A percentile compares a stretch with the other conserved stretches of the same genome.
These are phyloP conservation scores for Tautogolabrus adspersus DNA, from an alignment of 2,113 vertebrate genomes.

Conservation along the genomic window DNA sequence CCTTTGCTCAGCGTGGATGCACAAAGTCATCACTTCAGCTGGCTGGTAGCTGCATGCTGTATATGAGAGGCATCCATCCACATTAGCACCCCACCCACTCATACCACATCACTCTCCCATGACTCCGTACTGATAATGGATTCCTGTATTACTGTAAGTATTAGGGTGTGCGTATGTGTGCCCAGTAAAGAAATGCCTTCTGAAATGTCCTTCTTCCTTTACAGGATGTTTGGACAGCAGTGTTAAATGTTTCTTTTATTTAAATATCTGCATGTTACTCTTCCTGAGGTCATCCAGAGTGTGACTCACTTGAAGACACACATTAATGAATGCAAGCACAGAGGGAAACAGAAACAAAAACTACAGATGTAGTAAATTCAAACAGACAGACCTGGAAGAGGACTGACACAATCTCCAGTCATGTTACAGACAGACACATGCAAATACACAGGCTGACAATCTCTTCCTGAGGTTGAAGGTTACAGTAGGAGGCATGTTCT, in stretches of 20 bases:
- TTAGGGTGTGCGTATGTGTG: conserved; percentile 19
- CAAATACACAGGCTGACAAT: conserved; percentile 35
- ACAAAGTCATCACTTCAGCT: conserved; percentile 70
- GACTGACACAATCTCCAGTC: conserved; percentile 12
- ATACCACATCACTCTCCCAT: conserved; percentile 61
- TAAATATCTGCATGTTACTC: conserved; percentile 25
- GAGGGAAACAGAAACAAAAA: conserved; percentile 7
- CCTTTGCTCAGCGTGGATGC: conserved; percentile 59
- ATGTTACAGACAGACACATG: conserved; percentile 1
- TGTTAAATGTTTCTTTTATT: conserved; percentile 29
- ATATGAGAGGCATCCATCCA: conserved; percentile 76
- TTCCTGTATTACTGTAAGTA: conserved; percentile 67
- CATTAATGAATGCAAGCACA: background rate
- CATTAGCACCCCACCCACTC: conserved; percentile 67
- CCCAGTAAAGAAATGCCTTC: background rate
- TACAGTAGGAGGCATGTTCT: conserved; percentile 28
- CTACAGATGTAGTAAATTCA: background rate
- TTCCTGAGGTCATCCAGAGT: conserved; percentile 15
- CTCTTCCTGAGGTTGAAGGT: conserved; percentile 24
- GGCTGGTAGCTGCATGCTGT: conserved; percentile 54
- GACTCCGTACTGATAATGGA: conserved; percentile 60
- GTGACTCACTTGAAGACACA: conserved; percentile 12
- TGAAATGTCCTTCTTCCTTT: conserved; percentile 12
- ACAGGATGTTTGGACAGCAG: conserved; percentile 13
- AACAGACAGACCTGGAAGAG: conserved; percentile 22